phyloP scores from a whole-genome alignment of 2,113 vertebrate species.

The Eretmochelys imbricata region DNA sequence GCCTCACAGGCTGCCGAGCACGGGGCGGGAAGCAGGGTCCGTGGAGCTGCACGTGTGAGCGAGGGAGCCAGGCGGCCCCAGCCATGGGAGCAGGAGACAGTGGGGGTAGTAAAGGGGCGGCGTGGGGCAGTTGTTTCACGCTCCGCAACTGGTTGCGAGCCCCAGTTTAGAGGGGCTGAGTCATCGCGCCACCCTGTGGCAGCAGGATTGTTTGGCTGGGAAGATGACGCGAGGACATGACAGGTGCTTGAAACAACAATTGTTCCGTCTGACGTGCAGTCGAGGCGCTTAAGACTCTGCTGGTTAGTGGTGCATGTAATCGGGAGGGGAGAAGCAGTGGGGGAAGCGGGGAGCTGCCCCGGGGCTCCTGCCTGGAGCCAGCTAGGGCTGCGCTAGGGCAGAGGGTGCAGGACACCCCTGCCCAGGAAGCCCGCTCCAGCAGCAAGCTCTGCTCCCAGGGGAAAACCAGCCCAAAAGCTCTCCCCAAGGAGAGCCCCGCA shows the following conservation, averaged over 20 bases:
- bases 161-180: not conserved
- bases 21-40: too few relatives aligned
- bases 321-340: not conserved
- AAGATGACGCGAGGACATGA: not conserved
- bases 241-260: not conserved
- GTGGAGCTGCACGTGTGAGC: too few relatives aligned
- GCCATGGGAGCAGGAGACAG: not conserved
- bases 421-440: too few relatives aligned
- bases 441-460: too few relatives aligned
- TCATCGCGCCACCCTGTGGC: not conserved
- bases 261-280: not conserved
- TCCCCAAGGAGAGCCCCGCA: not conserved
- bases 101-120: not conserved
- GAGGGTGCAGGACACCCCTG: not conserved
- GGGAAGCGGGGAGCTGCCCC: not conserved
- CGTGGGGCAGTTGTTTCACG: not conserved
- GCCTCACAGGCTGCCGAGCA: too few relatives aligned
- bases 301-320: not conserved
- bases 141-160: not conserved
- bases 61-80: too few relatives aligned
- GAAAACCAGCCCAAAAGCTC: not conserved
- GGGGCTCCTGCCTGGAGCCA: not conserved
- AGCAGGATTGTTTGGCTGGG: not conserved
- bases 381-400: not conserved
- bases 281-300: not conserved